Evolutionary conservation across 2,888 invertebrate genomes (phyloP).

Genomic region (Epinotia brunnichana): DNA sequence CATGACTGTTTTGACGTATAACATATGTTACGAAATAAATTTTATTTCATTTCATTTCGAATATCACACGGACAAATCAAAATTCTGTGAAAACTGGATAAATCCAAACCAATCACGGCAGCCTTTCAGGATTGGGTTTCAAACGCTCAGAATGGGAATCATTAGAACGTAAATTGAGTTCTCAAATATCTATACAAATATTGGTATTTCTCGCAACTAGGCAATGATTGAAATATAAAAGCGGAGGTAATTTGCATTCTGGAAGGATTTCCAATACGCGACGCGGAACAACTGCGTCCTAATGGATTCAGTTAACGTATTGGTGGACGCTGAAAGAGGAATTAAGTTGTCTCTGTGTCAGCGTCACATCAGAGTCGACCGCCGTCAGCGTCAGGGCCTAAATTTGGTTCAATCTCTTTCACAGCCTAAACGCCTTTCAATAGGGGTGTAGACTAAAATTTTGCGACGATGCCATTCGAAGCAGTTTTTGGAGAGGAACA

Average conservation of each 20-base stretch:
- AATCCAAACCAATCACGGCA: neutral
- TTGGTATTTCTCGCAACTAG: conserved; percentile 10
- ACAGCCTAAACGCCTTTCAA: too few species aligned
- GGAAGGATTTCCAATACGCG: conserved; percentile 51
- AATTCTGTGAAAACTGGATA: neutral
- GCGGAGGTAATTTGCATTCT: conserved; percentile 41
- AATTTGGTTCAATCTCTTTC: too few species aligned
- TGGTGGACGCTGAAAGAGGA: conserved; percentile 55
- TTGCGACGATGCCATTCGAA: too few species aligned
- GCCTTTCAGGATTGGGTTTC: neutral
- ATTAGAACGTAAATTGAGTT: conserved; percentile 5
- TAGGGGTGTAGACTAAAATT: too few species aligned
- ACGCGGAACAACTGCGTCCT: conserved; percentile 45
- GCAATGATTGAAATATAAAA: conserved; percentile 29
- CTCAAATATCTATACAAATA: conserved; percentile 4
- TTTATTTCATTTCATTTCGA: too few species aligned
- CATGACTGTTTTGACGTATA: too few species aligned
- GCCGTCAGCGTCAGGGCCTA: too few species aligned
- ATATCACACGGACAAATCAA: neutral
- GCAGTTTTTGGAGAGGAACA: too few species aligned
- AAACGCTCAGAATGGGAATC: neutral
- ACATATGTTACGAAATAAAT: too few species aligned
- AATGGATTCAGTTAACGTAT: conserved; percentile 59
- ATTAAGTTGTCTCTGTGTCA: conserved; percentile 59
- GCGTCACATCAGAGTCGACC: conserved; percentile 54